A percentile compares a stretch with the other conserved stretches of the same genome.
phyloP scores from a whole-genome alignment of 2,888 invertebrate species.

The Ennomos quercinarius region DNA sequence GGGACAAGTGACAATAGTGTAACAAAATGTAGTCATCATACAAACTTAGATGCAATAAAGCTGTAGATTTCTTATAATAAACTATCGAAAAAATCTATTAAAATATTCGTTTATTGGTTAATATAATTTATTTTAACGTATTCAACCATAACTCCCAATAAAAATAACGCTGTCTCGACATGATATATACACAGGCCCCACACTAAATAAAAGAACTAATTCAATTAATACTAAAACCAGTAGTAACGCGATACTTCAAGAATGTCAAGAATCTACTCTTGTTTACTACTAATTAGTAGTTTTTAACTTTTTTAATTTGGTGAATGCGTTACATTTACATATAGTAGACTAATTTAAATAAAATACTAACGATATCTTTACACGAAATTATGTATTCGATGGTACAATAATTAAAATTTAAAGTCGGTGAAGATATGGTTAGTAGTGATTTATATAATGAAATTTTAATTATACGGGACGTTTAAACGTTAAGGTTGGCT shows the following conservation, averaged over 20 bases:
- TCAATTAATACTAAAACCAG: constrained; percentile 35
- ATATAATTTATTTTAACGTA: background rate
- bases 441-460: constrained; percentile 7
- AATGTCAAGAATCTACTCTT: constrained; percentile 44
- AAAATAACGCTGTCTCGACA: constrained; percentile 9
- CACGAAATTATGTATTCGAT: constrained; percentile 22
- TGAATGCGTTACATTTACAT: constrained; percentile 40
- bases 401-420: constrained; percentile 27
- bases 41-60: too few relatives aligned
- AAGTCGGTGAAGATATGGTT: constrained; percentile 16
- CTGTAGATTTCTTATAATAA: too few relatives aligned
- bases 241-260: constrained; percentile 39
- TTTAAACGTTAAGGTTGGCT: constrained; percentile 4
- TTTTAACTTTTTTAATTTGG: constrained; percentile 20
- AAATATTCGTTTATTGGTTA: too few relatives aligned
- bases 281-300: constrained; percentile 32
- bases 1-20: too few relatives aligned
- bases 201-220: constrained; percentile 23
- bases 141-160: constrained; percentile 7
- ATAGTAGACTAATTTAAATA: constrained; percentile 27
- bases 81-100: too few relatives aligned
- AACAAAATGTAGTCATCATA: too few relatives aligned
- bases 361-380: constrained; percentile 26
- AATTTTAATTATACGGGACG: constrained; percentile 17
- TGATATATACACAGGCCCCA: constrained; percentile 7